Conservation (phyloP, 2,888 invertebrate genomes). For the Lagria hirta region DNA sequence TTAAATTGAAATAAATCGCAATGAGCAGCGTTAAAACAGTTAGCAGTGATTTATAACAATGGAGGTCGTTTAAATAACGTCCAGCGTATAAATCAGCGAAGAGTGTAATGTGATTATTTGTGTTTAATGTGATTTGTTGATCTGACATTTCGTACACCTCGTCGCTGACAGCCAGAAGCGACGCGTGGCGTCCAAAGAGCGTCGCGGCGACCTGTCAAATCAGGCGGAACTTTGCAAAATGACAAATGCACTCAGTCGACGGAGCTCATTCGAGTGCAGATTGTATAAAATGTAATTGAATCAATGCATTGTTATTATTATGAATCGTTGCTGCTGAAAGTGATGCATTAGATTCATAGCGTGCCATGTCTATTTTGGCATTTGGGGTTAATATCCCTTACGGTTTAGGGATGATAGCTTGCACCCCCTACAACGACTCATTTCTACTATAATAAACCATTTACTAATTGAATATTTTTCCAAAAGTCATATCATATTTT, state of each 20-base stretch:
- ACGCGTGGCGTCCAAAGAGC: conserved; percentile 52
- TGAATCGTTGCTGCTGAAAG: too few species aligned
- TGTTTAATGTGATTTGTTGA: conserved; percentile 56
- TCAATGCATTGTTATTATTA: conserved; percentile 51
- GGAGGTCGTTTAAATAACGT: conserved; percentile 52
- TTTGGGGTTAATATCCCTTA: too few species aligned
- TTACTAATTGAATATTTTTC: too few species aligned
- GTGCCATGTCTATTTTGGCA: too few species aligned
- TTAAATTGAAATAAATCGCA: conserved; percentile 40
- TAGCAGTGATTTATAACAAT: conserved; percentile 41
- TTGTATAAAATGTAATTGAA: conserved; percentile 56
- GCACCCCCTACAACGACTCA: too few species aligned
- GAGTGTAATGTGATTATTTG: conserved; percentile 56
- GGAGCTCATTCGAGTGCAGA: conserved; percentile 52
- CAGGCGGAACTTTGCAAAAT: conserved; percentile 52
- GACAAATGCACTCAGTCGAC: conserved; percentile 54
- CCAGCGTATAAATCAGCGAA: conserved; percentile 54
- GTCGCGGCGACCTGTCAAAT: conserved; percentile 54
- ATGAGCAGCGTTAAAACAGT: conserved; percentile 36
- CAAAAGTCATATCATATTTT: too few species aligned
- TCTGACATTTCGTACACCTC: conserved; percentile 51
- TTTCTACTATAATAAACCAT: too few species aligned
- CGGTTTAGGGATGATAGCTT: too few species aligned
- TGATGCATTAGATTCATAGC: too few species aligned
- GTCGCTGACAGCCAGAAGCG: conserved; percentile 55